These are phyloP conservation scores for Sapayoa aenigma DNA, from an alignment of 2,113 vertebrate species.

Conservation along the genomic window DNA sequence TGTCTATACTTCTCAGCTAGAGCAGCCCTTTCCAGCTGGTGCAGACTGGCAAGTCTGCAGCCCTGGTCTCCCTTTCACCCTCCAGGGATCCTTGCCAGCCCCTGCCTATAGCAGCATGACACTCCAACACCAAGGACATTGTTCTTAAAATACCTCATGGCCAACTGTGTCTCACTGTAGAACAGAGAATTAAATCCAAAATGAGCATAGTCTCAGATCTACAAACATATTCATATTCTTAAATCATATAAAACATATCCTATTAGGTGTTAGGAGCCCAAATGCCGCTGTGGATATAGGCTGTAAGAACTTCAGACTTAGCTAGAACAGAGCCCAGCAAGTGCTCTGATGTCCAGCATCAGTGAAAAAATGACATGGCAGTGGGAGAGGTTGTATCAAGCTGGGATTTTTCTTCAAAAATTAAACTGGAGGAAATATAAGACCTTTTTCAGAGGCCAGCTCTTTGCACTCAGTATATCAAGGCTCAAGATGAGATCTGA, in stretches of 20 bases:
- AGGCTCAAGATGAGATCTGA: background rate
- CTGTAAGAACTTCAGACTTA: background rate
- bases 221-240: background rate
- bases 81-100: background rate
- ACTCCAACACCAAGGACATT: rapidly evolving
- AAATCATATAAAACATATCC: background rate
- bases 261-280: background rate
- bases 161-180: background rate
- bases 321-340: background rate
- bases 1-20: rapidly evolving
- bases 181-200: background rate
- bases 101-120: rapidly evolving
- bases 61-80: background rate
- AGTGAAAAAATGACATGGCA: background rate
- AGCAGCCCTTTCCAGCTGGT: background rate
- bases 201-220: background rate
- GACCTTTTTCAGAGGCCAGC: background rate
- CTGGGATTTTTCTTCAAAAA: background rate
- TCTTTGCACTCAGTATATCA: background rate
- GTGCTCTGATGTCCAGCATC: background rate
- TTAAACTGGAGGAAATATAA: background rate
- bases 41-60: background rate
- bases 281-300: background rate
- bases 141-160: background rate
- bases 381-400: background rate